Evolutionary conservation across 2,888 invertebrate species (phyloP).

Genomic region (Eubasilissa splendida): DNA sequence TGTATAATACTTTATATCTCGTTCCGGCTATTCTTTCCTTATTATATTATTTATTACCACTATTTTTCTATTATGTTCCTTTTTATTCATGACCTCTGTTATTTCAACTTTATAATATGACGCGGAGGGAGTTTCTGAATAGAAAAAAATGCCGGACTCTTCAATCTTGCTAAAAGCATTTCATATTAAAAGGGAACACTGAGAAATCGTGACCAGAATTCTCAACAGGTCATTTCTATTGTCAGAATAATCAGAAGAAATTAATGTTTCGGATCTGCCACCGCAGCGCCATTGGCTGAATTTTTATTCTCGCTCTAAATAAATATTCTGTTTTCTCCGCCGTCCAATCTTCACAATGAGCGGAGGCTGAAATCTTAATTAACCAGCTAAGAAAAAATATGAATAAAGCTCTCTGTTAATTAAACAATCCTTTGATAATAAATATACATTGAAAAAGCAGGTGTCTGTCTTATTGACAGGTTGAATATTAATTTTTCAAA

Average conservation of each 20-base stretch:
- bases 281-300: constrained; percentile 3
- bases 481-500: too few relatives aligned
- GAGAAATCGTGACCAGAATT: constrained; percentile 1
- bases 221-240: constrained; percentile 28
- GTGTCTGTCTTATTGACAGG: too few relatives aligned
- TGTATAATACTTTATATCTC: too few relatives aligned
- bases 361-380: constrained; percentile 6
- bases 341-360: neutral
- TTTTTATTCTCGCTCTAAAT: constrained; percentile 6
- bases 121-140: constrained; percentile 16
- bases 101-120: neutral
- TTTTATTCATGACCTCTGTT: neutral
- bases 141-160: neutral
- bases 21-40: too few relatives aligned
- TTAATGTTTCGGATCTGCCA: constrained; percentile 2
- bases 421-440: neutral
- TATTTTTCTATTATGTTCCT: too few relatives aligned
- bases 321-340: constrained; percentile 1
- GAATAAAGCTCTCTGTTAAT: neutral
- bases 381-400: constrained; percentile 4
- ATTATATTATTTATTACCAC: too few relatives aligned
- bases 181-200: neutral
- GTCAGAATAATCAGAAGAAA: constrained; percentile 27
- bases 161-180: constrained; percentile 28
- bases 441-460: too few relatives aligned